phyloP scores from a whole-genome alignment of 2,113 vertebrate genomes.

The Neoarius graeffei region DNA sequence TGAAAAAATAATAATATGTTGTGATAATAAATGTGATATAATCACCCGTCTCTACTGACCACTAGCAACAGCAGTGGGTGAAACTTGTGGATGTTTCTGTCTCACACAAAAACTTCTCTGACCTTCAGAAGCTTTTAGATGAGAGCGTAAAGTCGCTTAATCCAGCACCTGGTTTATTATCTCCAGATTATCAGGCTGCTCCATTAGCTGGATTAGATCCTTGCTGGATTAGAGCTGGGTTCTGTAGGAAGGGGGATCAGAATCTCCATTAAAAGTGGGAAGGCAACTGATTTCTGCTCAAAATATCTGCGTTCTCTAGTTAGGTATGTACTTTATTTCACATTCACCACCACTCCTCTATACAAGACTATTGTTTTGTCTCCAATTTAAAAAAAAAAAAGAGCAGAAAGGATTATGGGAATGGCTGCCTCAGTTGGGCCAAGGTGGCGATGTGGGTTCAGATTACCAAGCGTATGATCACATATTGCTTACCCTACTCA shows the following conservation, averaged over 20 bases:
- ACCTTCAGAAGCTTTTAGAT: constrained; percentile 12
- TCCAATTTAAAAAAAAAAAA: no score
- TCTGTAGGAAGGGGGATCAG: neutral
- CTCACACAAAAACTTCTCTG: neutral
- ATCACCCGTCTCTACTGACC: neutral
- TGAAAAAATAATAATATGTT: no score
- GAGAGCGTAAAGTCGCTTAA: neutral
- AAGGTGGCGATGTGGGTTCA: neutral
- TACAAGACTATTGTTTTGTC: no score
- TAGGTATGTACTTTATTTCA: no score
- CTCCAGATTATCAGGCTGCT: neutral
- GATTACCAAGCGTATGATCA: neutral
- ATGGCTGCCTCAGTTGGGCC: neutral
- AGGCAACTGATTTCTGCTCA: no score
- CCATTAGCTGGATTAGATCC: neutral
- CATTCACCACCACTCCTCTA: no score
- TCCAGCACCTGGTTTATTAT: neutral
- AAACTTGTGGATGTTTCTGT: neutral
- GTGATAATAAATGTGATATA: no score
- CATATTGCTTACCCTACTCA: neutral
- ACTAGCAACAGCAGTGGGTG: neutral
- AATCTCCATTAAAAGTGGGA: no score
- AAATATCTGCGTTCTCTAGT: no score
- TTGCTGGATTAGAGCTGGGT: neutral
- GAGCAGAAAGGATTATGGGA: no score